Percentiles rank a stretch among this genome's conserved stretches.
Conservation (phyloP, 2,797 vertebrate species). For the Galagoides demidoff region DNA sequence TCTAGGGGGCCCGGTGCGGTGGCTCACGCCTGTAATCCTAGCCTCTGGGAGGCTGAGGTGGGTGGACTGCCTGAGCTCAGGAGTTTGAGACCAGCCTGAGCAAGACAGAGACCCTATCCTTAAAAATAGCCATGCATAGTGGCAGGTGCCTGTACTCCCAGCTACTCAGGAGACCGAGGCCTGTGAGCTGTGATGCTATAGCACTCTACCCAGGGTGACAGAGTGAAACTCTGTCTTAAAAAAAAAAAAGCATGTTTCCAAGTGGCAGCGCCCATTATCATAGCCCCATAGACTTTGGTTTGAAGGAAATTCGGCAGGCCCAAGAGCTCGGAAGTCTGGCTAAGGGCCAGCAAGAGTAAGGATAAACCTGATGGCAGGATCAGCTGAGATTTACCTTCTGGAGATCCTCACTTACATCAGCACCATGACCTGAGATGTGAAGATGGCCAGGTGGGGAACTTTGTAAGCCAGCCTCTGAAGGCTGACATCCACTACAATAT, state of each 20-base stretch:
- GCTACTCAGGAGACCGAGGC: too few species aligned
- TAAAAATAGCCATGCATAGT: too few species aligned
- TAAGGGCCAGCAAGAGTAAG: neutral
- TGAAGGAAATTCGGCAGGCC: neutral
- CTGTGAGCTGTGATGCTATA: too few species aligned
- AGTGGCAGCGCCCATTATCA: neutral
- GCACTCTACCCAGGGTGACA: too few species aligned
- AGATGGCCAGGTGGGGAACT: neutral
- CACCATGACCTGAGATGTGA: neutral
- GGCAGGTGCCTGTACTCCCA: too few species aligned
- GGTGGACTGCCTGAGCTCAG: too few species aligned
- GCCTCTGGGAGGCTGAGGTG: too few species aligned
- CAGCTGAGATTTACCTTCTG: neutral
- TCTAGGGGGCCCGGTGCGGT: neutral
- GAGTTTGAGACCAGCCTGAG: too few species aligned
- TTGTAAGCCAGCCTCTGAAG: neutral
- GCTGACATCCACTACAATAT: neutral
- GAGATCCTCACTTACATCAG: neutral
- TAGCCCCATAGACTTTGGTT: neutral
- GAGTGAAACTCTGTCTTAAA: too few species aligned
- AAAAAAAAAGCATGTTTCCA: neutral
- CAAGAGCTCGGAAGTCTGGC: neutral
- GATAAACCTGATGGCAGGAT: neutral
- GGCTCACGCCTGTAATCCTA: too few species aligned
- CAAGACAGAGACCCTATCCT: too few species aligned